A percentile compares a stretch with the other conserved stretches of the same genome.
Conservation (phyloP, 2,113 vertebrate genomes). For the Saccopteryx leptura region DNA sequence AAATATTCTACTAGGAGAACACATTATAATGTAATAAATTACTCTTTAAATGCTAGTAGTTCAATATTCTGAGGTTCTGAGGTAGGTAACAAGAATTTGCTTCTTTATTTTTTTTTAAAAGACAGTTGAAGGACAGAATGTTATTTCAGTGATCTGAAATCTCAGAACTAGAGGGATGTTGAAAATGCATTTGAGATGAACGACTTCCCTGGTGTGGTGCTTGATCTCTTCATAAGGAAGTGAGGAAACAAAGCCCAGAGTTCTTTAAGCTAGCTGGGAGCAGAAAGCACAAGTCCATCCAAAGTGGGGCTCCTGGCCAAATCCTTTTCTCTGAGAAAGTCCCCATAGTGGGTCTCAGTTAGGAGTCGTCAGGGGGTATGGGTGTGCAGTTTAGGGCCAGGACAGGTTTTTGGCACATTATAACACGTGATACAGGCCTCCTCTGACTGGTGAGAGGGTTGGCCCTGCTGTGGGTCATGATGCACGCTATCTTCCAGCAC, state of each 20-base stretch:
- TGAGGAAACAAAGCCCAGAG: fast-evolving
- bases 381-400: background rate
- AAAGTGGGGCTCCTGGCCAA: too few relatives aligned
- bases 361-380: fast-evolving
- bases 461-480: fast-evolving
- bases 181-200: background rate
- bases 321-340: background rate
- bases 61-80: background rate
- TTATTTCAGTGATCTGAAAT: fast-evolving
- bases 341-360: fast-evolving
- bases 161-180: fast-evolving
- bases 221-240: fast-evolving
- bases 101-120: background rate
- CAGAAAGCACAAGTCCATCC: background rate
- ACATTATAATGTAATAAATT: slow-evolving; percentile 23
- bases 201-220: fast-evolving
- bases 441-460: background rate
- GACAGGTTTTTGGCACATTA: fast-evolving
- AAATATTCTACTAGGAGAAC: slow-evolving; percentile 20
- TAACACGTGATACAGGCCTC: fast-evolving
- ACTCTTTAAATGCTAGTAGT: background rate
- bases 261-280: fast-evolving
- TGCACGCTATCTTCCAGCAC: background rate
- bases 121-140: background rate
- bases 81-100: background rate